Percentiles rank a stretch among this genome's conserved stretches.
phyloP scores from a whole-genome alignment of 2,113 vertebrate genomes.

The cattle (Bos taurus) region ARS-UCD2.0 NC_037332.1:40066001-40066500 shows the following conservation, averaged over 20 bases:
- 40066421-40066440: neutral
- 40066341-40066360: neutral
- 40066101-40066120: neutral
- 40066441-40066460: neutral
- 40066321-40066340: neutral
- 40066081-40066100: neutral
- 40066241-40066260: neutral
- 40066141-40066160: neutral
- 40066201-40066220: neutral
- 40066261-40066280: neutral
- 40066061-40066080: neutral
- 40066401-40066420: neutral
- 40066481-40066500: neutral
- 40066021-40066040: neutral
- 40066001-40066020: neutral
- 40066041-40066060: neutral
- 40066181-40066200: neutral
- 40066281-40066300: neutral
- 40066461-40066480: neutral
- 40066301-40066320: neutral
- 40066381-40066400: neutral
- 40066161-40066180: neutral
- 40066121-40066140: neutral
- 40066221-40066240: neutral
- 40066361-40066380: neutral